phyloP scores from a whole-genome alignment of 2,888 invertebrate genomes.

The Argyresthia goedartella region DNA sequence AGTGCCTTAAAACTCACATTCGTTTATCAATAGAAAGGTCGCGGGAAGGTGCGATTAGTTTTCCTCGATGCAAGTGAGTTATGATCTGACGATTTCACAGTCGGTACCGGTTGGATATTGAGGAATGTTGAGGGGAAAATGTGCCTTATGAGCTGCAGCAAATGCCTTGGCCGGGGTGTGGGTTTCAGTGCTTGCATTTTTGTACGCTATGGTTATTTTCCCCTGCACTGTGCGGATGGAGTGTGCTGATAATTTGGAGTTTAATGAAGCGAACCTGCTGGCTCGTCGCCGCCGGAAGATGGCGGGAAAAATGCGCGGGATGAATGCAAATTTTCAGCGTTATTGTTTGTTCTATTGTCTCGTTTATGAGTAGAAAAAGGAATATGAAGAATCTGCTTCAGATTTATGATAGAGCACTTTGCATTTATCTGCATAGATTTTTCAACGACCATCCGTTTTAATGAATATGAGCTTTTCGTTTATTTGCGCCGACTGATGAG shows the following conservation, averaged over 20 bases:
- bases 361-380: conserved; percentile 47
- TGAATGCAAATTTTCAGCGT: conserved; percentile 59
- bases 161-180: conserved; percentile 20
- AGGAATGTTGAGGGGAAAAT: conserved; percentile 31
- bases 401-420: conserved; percentile 7
- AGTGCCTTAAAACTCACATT: conserved; percentile 1
- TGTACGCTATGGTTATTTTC: conserved; percentile 47
- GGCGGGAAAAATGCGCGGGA: conserved; percentile 53
- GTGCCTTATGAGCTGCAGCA: conserved; percentile 28
- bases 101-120: conserved; percentile 31
- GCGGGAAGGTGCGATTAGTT: conserved; percentile 30
- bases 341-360: conserved; percentile 64
- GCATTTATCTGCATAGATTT: conserved; percentile 14
- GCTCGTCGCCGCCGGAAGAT: conserved; percentile 52
- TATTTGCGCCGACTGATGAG: too few relatives aligned
- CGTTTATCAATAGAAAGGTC: not conserved
- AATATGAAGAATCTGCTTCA: conserved; percentile 9
- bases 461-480: not conserved
- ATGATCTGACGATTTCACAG: conserved; percentile 51
- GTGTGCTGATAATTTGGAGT: conserved; percentile 60
- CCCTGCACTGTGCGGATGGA: conserved; percentile 40
- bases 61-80: conserved; percentile 41
- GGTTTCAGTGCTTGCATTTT: conserved; percentile 18
- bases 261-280: conserved; percentile 61
- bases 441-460: conserved; percentile 13